Base-by-base conservation (phyloP, 2,888 invertebrate genomes). In the Argynnis bischoffii region DNA sequence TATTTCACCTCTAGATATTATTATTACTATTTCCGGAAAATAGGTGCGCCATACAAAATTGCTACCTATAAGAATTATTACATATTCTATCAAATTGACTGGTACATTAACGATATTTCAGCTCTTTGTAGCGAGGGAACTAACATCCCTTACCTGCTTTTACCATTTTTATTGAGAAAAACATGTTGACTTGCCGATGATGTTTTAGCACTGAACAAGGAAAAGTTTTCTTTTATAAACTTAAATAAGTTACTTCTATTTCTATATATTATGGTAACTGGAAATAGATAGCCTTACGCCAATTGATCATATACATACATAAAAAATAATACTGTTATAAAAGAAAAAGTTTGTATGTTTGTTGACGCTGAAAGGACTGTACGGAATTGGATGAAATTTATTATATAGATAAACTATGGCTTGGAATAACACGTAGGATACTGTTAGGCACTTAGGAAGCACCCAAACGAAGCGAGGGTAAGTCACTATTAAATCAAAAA, bases 81-180 rank as follows among this genome's bases (percentile, higher is more conserved):
- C 57, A 61, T 70, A 66, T 70, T 70, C 68, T 60, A 70, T 70
- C 65, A 70, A 70, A 70, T 66, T 53, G 66, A 66, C 59, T 66
- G 35, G 56, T 66, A 57, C 66, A 69, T 69, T 69, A 66, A 63
- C 66, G 53, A 59, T 69, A 66, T 66, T 63, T 69, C 66, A 59
- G 59, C 26, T 65, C 55, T 68, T 69, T 67, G 55, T 56, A 55
- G 64, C 31, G 57, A 46, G 57, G 57, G 54, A 66, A 54, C 53
- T 55, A 31, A 47, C 60, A 55, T 31, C 60, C 60, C 59, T 54
- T 57, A 59, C 66, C 60, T 59, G 59, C 65, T 56, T 59, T 54
- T 59, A 65, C n/a, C 65, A 59, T 65, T 65, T 65, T 65, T 65
- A 65, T 65, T 54, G 65, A 59, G 65, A 65, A 65, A 65, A 65